These are phyloP conservation scores for Falco punctatus DNA, from an alignment of 2,113 vertebrate species.

Conservation along the genomic window DNA sequence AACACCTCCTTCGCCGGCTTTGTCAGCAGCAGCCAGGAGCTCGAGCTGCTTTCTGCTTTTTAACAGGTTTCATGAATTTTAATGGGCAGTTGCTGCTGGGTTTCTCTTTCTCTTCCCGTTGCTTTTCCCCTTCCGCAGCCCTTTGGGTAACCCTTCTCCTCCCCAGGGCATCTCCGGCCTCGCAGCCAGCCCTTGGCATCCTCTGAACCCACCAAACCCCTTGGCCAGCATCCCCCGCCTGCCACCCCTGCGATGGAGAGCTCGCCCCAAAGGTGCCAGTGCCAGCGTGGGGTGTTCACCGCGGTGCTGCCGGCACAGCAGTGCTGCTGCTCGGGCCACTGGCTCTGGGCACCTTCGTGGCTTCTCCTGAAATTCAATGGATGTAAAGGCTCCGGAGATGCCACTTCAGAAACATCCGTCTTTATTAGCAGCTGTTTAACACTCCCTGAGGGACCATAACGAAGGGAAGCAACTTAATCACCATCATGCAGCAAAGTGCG, in stretches of 20 bases:
- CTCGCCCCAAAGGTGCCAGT: background rate
- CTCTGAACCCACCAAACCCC: background rate
- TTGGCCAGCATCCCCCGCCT: accelerated
- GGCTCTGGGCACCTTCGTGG: background rate
- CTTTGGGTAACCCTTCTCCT: background rate
- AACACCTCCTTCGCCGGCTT: background rate
- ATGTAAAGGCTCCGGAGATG: background rate
- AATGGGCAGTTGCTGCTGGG: conserved; percentile 33
- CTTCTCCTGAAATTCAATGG: background rate
- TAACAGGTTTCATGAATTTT: conserved; percentile 63
- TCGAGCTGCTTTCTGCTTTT: conserved; percentile 22
- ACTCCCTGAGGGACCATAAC: conserved; percentile 51
- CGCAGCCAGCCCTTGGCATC: background rate
- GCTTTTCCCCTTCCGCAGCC: background rate
- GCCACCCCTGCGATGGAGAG: accelerated
- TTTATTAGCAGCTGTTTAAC: conserved; percentile 59
- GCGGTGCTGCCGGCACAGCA: accelerated
- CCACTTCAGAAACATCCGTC: conserved; percentile 20
- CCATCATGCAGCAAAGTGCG: background rate
- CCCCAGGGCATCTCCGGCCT: background rate
- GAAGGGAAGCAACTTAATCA: conserved; percentile 51
- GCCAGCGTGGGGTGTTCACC: accelerated
- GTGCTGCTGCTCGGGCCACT: background rate
- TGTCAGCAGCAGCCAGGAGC: conserved; percentile 34
- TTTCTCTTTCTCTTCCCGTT: background rate